Conservation (phyloP, 2,888 invertebrate genomes). For the Tenthredo distinguenda region DNA sequence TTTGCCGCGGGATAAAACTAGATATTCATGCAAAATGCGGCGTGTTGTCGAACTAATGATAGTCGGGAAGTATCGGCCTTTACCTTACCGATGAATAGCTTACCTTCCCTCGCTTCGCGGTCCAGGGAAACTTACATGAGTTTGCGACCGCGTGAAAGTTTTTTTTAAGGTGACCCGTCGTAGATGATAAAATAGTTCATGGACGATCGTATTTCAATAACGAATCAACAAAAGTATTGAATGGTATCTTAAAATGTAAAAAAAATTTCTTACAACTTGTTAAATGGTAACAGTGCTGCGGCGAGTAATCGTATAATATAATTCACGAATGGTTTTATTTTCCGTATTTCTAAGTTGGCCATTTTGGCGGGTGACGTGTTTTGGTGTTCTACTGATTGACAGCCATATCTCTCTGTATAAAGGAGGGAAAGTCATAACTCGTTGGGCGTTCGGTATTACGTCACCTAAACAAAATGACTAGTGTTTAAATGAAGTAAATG, state of each 20-base stretch:
- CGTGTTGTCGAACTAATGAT: not conserved
- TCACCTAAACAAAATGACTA: not conserved
- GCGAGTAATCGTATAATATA: not conserved
- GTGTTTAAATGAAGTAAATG: not conserved
- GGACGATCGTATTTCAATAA: constrained; percentile 34
- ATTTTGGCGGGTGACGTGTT: constrained; percentile 71
- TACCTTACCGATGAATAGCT: not conserved
- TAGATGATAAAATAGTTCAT: constrained; percentile 28
- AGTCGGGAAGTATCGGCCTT: not conserved
- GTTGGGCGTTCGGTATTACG: constrained; percentile 33
- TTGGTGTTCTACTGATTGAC: constrained; percentile 60
- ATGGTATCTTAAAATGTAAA: not conserved
- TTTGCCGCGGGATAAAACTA: not conserved
- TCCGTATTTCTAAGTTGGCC: constrained; percentile 58
- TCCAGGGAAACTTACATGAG: not conserved
- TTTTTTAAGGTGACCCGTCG: constrained; percentile 1
- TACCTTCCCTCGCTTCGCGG: too few relatives aligned
- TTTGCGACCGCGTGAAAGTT: constrained; percentile 23
- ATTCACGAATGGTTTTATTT: not conserved
- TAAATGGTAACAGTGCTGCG: not conserved
- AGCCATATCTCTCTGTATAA: constrained; percentile 57
- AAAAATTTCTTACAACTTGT: not conserved
- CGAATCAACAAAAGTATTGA: constrained; percentile 30
- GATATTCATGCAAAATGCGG: not conserved
- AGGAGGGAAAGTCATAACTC: constrained; percentile 43